Percentiles rank a stretch among this genome's conserved stretches.
These are phyloP conservation scores for Microdon myrmicae DNA, from an alignment of 2,888 invertebrate species.

Conservation along the genomic window DNA sequence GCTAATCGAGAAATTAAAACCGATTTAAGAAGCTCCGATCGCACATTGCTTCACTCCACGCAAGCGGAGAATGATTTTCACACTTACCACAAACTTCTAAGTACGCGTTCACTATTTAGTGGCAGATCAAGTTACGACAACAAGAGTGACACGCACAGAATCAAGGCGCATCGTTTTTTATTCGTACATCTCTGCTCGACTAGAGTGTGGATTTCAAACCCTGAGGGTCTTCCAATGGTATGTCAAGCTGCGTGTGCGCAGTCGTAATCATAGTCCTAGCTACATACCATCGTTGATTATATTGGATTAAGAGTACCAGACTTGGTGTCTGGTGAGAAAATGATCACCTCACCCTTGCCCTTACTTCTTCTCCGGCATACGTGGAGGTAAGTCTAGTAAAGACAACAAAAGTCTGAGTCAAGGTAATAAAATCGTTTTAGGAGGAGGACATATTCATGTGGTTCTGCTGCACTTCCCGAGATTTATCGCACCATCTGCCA, in stretches of 20 bases:
- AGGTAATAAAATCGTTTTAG: constrained; percentile 32
- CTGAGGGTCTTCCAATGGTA: constrained; percentile 35
- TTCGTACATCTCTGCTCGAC: constrained; percentile 1
- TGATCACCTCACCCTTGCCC: background rate
- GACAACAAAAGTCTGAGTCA: constrained; percentile 28
- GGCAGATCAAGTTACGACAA: constrained; percentile 28
- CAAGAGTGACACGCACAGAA: constrained; percentile 9
- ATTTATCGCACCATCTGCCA: constrained; percentile 51
- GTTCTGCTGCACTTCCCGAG: constrained; percentile 16
- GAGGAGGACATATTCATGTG: constrained; percentile 20
- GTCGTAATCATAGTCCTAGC: constrained; percentile 16
- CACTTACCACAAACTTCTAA: constrained; percentile 25
- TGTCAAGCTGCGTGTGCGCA: constrained; percentile 18
- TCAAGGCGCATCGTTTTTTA: background rate
- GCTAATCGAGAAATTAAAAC: constrained; percentile 43
- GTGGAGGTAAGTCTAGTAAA: background rate
- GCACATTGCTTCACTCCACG: background rate
- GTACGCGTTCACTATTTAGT: constrained; percentile 19
- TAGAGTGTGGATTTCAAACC: constrained; percentile 36
- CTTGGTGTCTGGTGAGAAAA: constrained; percentile 34
- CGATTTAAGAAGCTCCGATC: constrained; percentile 38
- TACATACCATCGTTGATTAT: constrained; percentile 3
- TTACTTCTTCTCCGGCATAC: background rate
- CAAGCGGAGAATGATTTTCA: constrained; percentile 17
- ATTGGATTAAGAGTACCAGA: constrained; percentile 41